Evolutionary conservation across 2,113 vertebrate species (phyloP).

Genomic region (Chaenogobius annularis): DNA sequence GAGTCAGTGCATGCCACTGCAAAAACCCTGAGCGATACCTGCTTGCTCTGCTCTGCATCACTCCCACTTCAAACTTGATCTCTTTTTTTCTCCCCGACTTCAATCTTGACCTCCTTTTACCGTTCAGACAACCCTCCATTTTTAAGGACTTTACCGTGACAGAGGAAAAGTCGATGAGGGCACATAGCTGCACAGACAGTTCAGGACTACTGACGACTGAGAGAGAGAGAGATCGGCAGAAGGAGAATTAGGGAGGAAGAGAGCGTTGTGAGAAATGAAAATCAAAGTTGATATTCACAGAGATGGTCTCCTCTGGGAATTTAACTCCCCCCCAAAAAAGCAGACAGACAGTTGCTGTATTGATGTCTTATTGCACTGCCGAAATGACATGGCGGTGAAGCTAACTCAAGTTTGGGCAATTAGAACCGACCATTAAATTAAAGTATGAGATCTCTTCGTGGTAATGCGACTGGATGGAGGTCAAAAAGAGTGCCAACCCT

Average conservation of each 20-base stretch:
- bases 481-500: neutral
- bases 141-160: slow-evolving; percentile 17
- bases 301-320: slow-evolving; percentile 15
- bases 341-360: slow-evolving; percentile 37
- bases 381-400: slow-evolving; percentile 35
- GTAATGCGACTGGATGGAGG: neutral
- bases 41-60: neutral
- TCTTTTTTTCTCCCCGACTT: slow-evolving; percentile 13
- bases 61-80: slow-evolving; percentile 6
- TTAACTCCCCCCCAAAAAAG: no score
- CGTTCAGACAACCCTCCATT: neutral
- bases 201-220: slow-evolving; percentile 1
- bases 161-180: slow-evolving; percentile 20
- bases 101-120: slow-evolving; percentile 16
- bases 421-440: slow-evolving; percentile 12
- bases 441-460: neutral
- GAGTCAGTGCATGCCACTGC: neutral
- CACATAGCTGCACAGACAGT: slow-evolving; percentile 14
- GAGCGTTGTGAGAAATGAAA: slow-evolving; percentile 9
- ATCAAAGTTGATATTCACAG: slow-evolving; percentile 17
- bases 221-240: neutral
- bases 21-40: neutral
- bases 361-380: slow-evolving; percentile 46
- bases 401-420: slow-evolving; percentile 21
- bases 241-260: neutral